Evolutionary conservation across 2,113 vertebrate genomes (phyloP).

Genomic region (Cephalophus harveyi): DNA sequence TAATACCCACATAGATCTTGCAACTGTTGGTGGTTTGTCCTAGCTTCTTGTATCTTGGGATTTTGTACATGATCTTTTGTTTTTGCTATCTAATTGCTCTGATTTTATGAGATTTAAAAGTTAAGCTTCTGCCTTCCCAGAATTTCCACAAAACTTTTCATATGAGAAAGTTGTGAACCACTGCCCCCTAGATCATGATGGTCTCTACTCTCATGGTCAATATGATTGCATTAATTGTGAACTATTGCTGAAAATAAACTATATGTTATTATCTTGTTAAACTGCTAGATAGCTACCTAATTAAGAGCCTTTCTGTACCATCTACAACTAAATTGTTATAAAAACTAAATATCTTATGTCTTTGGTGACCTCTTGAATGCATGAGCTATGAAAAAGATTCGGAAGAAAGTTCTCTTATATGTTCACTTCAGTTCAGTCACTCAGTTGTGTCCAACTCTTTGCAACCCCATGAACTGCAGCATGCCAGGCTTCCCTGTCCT

Average conservation of each 20-base stretch:
- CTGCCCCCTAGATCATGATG: neutral
- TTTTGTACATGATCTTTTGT: neutral
- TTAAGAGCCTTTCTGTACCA: neutral
- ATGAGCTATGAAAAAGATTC: neutral
- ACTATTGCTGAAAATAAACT: neutral
- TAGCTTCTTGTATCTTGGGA: neutral
- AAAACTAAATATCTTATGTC: neutral
- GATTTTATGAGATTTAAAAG: conserved; percentile 15
- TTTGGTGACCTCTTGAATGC: neutral
- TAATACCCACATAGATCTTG: neutral
- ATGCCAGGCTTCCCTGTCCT: neutral
- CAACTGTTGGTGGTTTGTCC: neutral
- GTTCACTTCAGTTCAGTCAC: neutral
- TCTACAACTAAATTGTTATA: neutral
- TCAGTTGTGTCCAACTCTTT: neutral
- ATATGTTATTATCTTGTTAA: neutral
- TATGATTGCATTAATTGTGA: neutral
- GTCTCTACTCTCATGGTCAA: neutral
- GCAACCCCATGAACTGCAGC: neutral
- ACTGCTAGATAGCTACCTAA: neutral
- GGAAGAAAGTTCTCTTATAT: neutral
- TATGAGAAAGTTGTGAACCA: neutral
- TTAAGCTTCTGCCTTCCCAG: neutral
- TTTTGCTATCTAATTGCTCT: neutral
- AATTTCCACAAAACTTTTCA: neutral